Conservation (phyloP, 2,888 invertebrate species). For the Pachycephus smyrnensis region DNA sequence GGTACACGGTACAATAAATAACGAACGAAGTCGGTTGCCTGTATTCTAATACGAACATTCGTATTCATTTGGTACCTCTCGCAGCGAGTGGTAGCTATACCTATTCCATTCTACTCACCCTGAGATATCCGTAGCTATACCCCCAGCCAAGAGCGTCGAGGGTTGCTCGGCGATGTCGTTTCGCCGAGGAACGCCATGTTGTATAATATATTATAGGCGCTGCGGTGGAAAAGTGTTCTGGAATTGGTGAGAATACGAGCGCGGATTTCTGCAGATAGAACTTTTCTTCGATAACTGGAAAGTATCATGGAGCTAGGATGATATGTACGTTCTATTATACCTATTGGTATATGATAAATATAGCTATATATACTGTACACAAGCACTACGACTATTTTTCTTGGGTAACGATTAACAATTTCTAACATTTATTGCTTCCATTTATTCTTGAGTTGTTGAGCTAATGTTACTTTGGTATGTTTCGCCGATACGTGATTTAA, state of each 20-base stretch:
- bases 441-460: not conserved
- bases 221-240: not conserved
- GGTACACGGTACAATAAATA: constrained; percentile 32
- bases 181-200: not conserved
- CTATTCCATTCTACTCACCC: not conserved
- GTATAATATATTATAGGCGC: not conserved
- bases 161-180: constrained; percentile 3
- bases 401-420: not conserved
- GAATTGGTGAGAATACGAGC: not conserved
- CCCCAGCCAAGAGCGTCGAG: not conserved
- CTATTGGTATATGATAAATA: not conserved
- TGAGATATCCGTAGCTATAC: not conserved
- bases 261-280: not conserved
- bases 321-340: not conserved
- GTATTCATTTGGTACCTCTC: constrained; percentile 38
- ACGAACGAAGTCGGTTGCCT: constrained; percentile 18
- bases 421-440: not conserved
- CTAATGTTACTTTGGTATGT: not conserved
- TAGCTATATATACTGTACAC: not conserved
- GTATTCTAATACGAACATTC: constrained; percentile 42
- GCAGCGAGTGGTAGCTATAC: not conserved
- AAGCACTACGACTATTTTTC: not conserved
- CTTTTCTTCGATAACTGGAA: not conserved
- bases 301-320: not conserved
- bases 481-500: not conserved